These are phyloP conservation scores for Pteria penguin DNA, from an alignment of 2,888 invertebrate species.

Conservation along the genomic window DNA sequence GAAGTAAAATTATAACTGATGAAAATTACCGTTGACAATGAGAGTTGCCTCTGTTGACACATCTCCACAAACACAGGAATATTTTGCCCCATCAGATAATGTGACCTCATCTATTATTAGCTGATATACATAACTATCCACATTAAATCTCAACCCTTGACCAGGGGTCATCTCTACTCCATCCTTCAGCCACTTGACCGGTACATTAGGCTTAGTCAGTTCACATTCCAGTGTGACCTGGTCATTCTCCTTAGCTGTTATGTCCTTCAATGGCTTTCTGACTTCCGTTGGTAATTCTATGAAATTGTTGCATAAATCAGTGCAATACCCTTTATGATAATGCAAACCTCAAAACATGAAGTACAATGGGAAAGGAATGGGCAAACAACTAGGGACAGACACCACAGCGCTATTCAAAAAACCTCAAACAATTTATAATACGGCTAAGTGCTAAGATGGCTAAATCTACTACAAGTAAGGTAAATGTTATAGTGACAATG, in stretches of 20 bases:
- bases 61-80: slow-evolving; percentile 68
- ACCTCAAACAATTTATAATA: too few relatives aligned
- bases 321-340: too few relatives aligned
- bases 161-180: slow-evolving; percentile 90
- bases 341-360: too few relatives aligned
- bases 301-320: too few relatives aligned
- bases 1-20: too few relatives aligned
- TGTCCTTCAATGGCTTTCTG: slow-evolving; percentile 56
- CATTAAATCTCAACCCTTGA: slow-evolving; percentile 89
- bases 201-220: slow-evolving; percentile 94
- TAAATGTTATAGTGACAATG: too few relatives aligned
- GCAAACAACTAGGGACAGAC: too few relatives aligned
- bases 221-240: slow-evolving; percentile 92
- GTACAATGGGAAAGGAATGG: too few relatives aligned
- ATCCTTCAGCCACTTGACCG: slow-evolving; percentile 92
- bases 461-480: too few relatives aligned
- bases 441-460: too few relatives aligned
- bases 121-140: slow-evolving; percentile 83
- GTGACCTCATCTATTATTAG: slow-evolving; percentile 69
- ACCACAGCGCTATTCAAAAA: too few relatives aligned
- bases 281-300: slow-evolving; percentile 62
- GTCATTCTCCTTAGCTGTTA: slow-evolving; percentile 59
- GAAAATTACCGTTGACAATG: slow-evolving; percentile 73
- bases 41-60: slow-evolving; percentile 71
- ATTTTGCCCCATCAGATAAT: slow-evolving; percentile 72